Evolutionary conservation across 2,797 vertebrate genomes (phyloP), one percentile per base, ranked within the genome.

Genomic region (Enteromius mattozi): DNA sequence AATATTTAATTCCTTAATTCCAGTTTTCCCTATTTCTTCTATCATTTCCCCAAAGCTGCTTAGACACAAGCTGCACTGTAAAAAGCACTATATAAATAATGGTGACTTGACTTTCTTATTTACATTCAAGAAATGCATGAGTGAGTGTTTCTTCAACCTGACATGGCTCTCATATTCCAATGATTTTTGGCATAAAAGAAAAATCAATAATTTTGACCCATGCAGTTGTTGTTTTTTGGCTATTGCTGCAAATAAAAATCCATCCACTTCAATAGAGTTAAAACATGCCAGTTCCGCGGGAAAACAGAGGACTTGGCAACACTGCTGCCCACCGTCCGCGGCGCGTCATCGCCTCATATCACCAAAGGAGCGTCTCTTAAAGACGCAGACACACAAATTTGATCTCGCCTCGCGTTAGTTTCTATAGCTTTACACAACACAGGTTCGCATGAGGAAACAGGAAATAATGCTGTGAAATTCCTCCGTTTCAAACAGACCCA

Each of bases 291-390:
- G 10, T 59, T 24, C n/a, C n/a, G n/a, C n/a, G 3, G 56, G 8
- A 59, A 59, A 24, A 59, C 56, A 13, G n/a, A 59, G 56, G 56
- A 59, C 56, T 59, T 59, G 56, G 56, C 56, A 59, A 59, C 56
- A 12, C 56, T 24, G 9, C 3, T 12, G 61, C 88, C 92, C 90
- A 92, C 92, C 81, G 90, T 88, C 81, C 65, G 59, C 86, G 70
- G 87, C 89, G 92, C 93, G 93, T 93, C 88, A 90, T 93, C 93
- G 92, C 86, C 9, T 56, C 3, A 90, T 94, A 94, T 94, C 94
- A 94, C 90, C 80, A 85, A n/a, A 13, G 63, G 51, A 81, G 65
- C 68, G 80, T 66, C 86, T 86, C 89, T 96, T 95, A 95, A 96
- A 96, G 95, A 93, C 89, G 90, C 94, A 95, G 93, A 86, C 74